A percentile compares a stretch with the other conserved stretches of the same genome.
These are phyloP conservation scores for Neomorphus geoffroyi DNA, from an alignment of 2,797 vertebrate genomes.

Conservation along the genomic window DNA sequence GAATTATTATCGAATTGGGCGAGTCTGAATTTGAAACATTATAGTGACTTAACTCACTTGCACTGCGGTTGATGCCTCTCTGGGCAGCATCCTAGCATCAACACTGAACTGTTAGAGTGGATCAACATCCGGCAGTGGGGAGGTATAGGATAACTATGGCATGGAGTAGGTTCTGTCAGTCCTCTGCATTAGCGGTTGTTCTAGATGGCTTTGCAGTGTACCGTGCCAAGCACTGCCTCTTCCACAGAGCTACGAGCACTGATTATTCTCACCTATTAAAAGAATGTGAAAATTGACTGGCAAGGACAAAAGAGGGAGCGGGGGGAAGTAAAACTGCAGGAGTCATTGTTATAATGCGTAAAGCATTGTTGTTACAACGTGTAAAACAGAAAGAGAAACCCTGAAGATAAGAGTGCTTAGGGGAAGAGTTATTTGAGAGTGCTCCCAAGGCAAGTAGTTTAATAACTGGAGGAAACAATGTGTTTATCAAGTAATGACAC, in stretches of 20 bases:
- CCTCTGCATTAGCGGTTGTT: not conserved
- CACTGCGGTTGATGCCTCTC: not conserved
- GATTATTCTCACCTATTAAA: not conserved
- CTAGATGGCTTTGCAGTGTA: not conserved
- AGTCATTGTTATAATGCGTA: not conserved
- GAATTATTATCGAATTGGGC: not conserved
- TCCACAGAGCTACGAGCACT: not conserved
- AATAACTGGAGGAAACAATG: not conserved
- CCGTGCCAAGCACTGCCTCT: not conserved
- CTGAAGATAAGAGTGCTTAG: not conserved
- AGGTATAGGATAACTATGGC: not conserved
- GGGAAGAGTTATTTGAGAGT: not conserved
- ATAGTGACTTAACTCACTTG: not conserved
- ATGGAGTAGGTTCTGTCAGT: not conserved
- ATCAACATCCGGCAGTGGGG: not conserved
- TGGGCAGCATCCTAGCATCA: not conserved
- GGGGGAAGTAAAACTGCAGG: not conserved
- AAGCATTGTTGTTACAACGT: not conserved
- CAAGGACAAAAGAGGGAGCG: not conserved
- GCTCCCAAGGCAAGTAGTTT: not conserved
- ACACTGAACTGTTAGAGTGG: fast-evolving
- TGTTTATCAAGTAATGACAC: not conserved
- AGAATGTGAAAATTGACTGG: not conserved
- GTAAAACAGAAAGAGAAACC: not conserved
- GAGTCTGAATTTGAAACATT: not conserved